Base-by-base conservation (phyloP, 1,140 invertebrate species). In the Cydia splendana region DNA sequence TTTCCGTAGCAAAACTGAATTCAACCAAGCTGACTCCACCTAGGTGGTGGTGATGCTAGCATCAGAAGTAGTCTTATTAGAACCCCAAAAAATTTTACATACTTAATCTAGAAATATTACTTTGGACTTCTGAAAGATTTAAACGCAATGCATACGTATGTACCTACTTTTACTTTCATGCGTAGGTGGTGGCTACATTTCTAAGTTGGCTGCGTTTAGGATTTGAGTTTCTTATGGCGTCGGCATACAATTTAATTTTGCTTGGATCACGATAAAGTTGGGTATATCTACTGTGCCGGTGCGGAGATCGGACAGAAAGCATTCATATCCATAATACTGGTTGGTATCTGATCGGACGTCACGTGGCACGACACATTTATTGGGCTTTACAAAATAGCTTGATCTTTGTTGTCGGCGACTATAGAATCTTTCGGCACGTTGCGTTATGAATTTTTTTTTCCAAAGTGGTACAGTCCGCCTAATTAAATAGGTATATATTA, bases 301-400 rank as follows among this genome's bases (percentile, higher is more conserved):
- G n/a, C n/a, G 6, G 53, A 57, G 53, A 7, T 9, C 53, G 18
- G 20, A 62, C 57, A 62, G 20, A 62, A 62, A 62, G 20, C 20
- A 24, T 24, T 18, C 57, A 24, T 62, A 62, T 24, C 2, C 24
- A 62, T 24, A 24, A 62, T 24, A 24, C 57, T 62, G 20, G 57
- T 12, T 62, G 20, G 10, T 62, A 62, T 62, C 57, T 62, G 57
- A 62, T 62, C 57, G 20, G n/a, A 24, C 57, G 57, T 62, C 57
- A 62, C 57, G 57, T 62, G 57, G 24, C 20, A 62, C 18, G 18
- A 62, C 57, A 62, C 57, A 62, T 62, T 62, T 62, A 62, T 62
- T 62, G 18, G 57, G 20, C 57, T 62, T 62, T 62, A 62, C 57
- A 62, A 62, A 62, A 62, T 62, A 62, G 18, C 57, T 20, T 62